These are phyloP conservation scores for Pristionchus japonicus DNA, from an alignment of 2,888 invertebrate genomes.

Conservation along the genomic window DNA sequence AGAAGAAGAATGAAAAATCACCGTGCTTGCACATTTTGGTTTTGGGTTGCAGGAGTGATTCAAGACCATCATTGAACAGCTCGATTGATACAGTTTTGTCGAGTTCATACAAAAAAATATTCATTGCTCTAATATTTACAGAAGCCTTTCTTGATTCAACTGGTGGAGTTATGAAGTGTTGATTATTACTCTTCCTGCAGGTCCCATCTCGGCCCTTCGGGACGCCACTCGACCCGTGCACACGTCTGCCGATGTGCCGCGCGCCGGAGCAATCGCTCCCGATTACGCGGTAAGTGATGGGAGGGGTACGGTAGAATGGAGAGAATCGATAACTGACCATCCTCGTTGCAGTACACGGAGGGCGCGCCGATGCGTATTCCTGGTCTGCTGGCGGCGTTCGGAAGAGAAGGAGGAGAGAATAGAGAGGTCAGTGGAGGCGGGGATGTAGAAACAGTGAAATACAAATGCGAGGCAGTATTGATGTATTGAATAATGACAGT, in stretches of 20 bases:
- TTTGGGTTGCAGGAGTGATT: too few relatives aligned
- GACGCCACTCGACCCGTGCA: not conserved
- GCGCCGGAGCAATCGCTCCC: not conserved
- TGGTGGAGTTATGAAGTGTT: too few relatives aligned
- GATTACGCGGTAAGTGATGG: conserved; percentile 22
- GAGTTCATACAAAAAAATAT: too few relatives aligned
- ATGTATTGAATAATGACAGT: too few relatives aligned
- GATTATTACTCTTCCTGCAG: not conserved
- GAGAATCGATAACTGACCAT: not conserved
- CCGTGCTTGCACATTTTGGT: too few relatives aligned
- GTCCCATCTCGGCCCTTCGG: conserved; percentile 8
- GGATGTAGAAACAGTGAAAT: too few relatives aligned
- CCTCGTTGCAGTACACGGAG: conserved; percentile 24
- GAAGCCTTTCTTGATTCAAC: too few relatives aligned
- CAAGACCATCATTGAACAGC: too few relatives aligned
- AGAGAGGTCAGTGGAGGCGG: not conserved
- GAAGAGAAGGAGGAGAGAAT: not conserved
- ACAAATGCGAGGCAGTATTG: too few relatives aligned
- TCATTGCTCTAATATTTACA: too few relatives aligned
- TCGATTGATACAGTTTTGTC: too few relatives aligned
- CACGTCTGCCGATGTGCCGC: not conserved
- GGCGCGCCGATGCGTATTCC: not conserved
- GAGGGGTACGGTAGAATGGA: not conserved
- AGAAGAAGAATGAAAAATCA: too few relatives aligned
- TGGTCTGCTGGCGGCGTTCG: not conserved